Evolutionary conservation across 2,113 vertebrate species (phyloP).

Genomic region (Gila orcuttii): DNA sequence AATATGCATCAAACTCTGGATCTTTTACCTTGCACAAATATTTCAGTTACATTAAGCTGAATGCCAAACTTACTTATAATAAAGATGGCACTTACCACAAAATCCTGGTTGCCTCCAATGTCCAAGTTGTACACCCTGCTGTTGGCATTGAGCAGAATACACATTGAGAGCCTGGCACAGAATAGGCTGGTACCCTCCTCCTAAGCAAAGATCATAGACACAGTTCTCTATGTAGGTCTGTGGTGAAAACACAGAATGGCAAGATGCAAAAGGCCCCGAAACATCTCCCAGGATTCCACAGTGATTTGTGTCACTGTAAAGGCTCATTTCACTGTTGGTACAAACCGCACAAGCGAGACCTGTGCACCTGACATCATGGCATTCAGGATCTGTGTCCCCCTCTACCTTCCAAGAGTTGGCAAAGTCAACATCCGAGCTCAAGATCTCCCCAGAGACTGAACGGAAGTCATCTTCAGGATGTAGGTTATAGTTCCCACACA

Average conservation of each 20-base stretch:
- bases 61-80: background rate
- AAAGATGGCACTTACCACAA: conserved; percentile 61
- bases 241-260: conserved; percentile 52
- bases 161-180: conserved; percentile 65
- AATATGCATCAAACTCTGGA: background rate
- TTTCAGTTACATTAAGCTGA: background rate
- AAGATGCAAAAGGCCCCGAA: conserved; percentile 66
- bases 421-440: conserved; percentile 65
- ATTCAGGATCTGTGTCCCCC: conserved; percentile 45
- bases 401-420: conserved; percentile 63
- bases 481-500: conserved; percentile 69
- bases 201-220: conserved; percentile 66
- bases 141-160: conserved; percentile 69
- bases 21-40: background rate
- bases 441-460: conserved; percentile 54
- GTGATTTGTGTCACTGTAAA: conserved; percentile 51
- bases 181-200: conserved; percentile 62
- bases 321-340: conserved; percentile 15
- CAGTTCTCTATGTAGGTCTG: conserved; percentile 62
- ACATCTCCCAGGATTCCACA: conserved; percentile 62
- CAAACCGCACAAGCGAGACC: conserved; percentile 62
- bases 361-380: conserved; percentile 34
- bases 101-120: conserved; percentile 65
- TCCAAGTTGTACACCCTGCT: conserved; percentile 50
- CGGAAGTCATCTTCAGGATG: conserved; percentile 59